Percentiles rank a stretch among this genome's conserved stretches.
Evolutionary conservation across 2,113 vertebrate genomes (phyloP).

Genomic region (Eclectus roratus): DNA sequence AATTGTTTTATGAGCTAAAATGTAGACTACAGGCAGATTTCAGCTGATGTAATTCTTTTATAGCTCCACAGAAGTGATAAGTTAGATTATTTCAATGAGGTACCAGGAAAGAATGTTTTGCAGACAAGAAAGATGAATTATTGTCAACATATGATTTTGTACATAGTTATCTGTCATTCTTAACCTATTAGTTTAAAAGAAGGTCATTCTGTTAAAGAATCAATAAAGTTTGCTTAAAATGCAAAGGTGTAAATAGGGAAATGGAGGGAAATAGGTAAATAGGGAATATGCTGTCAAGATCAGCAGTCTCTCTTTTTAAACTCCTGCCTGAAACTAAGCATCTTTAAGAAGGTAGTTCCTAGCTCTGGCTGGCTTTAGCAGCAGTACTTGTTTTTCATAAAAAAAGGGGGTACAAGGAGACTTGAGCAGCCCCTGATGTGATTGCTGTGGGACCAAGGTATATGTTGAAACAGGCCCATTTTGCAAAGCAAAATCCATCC

Average conservation of each 20-base stretch:
- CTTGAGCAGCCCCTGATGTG: not conserved
- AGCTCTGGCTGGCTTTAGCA: not conserved
- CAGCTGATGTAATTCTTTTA: not conserved
- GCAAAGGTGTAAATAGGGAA: not conserved
- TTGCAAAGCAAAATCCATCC: not conserved
- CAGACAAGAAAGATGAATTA: not conserved
- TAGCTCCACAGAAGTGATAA: not conserved
- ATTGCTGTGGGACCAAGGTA: rapidly evolving
- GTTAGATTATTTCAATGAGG: not conserved
- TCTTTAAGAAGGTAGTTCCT: not conserved
- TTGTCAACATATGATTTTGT: not conserved
- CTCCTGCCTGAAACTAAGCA: not conserved
- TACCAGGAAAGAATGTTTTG: not conserved
- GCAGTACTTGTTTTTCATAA: rapidly evolving
- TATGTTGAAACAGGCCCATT: not conserved
- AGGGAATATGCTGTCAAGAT: not conserved
- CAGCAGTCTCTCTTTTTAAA: not conserved
- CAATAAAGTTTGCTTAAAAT: not conserved
- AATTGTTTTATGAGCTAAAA: not conserved
- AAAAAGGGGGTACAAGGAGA: too few relatives aligned
- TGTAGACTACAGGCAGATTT: not conserved
- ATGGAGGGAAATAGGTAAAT: not conserved
- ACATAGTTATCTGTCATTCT: not conserved
- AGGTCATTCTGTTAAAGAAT: not conserved
- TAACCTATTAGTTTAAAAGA: not conserved